These are phyloP conservation scores for Malurus alboscapulatus DNA, from an alignment of 2,113 vertebrate species.

Conservation along the genomic window DNA sequence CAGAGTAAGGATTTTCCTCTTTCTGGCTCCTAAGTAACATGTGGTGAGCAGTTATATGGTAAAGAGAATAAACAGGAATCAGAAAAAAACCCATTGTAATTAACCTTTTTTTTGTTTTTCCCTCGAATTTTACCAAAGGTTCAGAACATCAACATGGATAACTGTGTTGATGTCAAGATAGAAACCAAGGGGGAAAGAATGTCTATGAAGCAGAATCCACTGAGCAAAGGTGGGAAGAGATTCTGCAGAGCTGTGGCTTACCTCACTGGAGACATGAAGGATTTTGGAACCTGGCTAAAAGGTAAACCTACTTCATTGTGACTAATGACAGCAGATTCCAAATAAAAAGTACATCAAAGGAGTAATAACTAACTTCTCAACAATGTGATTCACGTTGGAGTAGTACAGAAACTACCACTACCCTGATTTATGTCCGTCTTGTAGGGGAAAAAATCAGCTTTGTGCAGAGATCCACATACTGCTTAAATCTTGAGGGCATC, in stretches of 20 bases:
- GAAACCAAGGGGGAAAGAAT: constrained; percentile 11
- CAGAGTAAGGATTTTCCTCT: not conserved
- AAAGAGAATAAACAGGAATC: not conserved
- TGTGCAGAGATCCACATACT: not conserved
- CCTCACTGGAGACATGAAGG: constrained; percentile 75
- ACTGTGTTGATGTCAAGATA: constrained; percentile 49
- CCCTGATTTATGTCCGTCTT: not conserved
- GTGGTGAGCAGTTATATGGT: not conserved
- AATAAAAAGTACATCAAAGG: not conserved
- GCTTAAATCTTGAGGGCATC: constrained; percentile 8
- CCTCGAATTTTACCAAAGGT: not conserved
- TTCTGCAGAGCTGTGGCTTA: constrained; percentile 58
- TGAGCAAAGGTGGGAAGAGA: constrained; percentile 34
- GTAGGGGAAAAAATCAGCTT: not conserved
- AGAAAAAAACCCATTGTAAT: not conserved
- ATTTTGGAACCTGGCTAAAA: constrained; percentile 73
- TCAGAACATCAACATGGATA: constrained; percentile 57
- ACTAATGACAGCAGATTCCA: not conserved
- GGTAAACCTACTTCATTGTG: constrained; percentile 45
- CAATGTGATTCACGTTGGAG: not conserved
- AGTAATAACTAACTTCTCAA: not conserved
- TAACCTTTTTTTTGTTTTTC: not conserved
- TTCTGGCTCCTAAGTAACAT: not conserved
- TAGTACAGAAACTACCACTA: not conserved
- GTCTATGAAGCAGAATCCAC: constrained; percentile 10